These are phyloP conservation scores for Phataginus tetradactyla DNA, from an alignment of 2,797 vertebrate genomes.

Conservation along the genomic window DNA sequence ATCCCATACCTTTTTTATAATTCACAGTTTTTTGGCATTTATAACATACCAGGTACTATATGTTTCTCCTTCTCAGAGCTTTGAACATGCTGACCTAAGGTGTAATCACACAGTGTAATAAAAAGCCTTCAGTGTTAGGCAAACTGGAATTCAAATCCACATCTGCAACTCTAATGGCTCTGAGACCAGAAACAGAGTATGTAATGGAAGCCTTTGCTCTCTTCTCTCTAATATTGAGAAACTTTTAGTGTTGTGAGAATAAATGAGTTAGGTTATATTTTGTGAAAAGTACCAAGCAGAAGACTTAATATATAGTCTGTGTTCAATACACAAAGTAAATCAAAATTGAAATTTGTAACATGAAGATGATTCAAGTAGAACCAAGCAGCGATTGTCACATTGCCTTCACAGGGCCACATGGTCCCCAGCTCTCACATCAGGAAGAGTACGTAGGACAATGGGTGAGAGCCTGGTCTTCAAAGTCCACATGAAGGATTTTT, in stretches of 20 bases:
- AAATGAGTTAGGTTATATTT: background rate
- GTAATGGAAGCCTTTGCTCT: background rate
- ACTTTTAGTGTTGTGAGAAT: background rate
- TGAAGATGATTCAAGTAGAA: background rate
- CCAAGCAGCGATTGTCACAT: background rate
- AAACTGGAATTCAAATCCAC: background rate
- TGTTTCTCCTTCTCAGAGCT: background rate
- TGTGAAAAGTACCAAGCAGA: background rate
- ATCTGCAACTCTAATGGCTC: background rate
- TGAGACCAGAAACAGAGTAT: background rate
- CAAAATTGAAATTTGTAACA: background rate
- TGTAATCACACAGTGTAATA: background rate
- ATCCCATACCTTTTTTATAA: background rate
- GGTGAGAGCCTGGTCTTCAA: background rate
- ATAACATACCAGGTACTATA: background rate
- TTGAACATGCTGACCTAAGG: background rate
- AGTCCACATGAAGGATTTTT: background rate
- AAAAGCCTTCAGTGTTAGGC: background rate
- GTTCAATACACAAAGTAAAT: background rate
- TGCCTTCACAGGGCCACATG: background rate
- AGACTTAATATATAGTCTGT: background rate
- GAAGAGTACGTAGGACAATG: background rate
- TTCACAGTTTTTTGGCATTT: background rate
- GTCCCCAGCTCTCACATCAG: background rate
- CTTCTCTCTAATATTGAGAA: background rate